Percentiles rank a stretch among this genome's conserved stretches.
Conservation (phyloP, 2,888 invertebrate species). For the Lepas anatifera region DNA sequence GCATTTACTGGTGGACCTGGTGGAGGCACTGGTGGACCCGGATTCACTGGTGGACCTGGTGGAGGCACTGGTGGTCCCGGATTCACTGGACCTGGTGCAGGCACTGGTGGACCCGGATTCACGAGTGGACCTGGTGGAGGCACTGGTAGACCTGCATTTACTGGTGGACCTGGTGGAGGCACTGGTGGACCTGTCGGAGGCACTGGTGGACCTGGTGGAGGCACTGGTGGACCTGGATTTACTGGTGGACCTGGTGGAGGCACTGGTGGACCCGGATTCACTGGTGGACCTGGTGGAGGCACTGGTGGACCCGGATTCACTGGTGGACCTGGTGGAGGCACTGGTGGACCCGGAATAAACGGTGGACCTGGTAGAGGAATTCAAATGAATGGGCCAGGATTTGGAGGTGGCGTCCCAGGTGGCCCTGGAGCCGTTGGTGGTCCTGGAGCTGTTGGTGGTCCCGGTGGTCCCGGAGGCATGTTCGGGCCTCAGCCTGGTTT, state of each 20-base stretch:
- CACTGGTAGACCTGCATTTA: not conserved
- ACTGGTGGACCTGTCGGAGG: not conserved
- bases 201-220: not conserved
- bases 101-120: too few relatives aligned
- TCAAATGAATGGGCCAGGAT: not conserved
- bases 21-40: not conserved
- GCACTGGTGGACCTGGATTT: not conserved
- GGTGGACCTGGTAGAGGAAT: not conserved
- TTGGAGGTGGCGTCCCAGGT: not conserved
- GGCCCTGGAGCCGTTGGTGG: not conserved
- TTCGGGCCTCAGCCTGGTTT: too few relatives aligned
- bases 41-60: not conserved
- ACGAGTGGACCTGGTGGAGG: not conserved
- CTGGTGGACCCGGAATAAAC: not conserved
- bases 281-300: not conserved
- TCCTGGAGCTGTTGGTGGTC: not conserved
- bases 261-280: not conserved
- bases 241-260: not conserved
- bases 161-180: not conserved
- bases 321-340: not conserved
- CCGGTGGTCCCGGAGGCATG: not conserved
- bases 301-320: not conserved
- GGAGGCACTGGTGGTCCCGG: not conserved
- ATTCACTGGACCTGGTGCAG: not conserved
- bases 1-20: not conserved